phyloP scores from a whole-genome alignment of 2,888 invertebrate species.

The Trissolcus brochymenae region DNA sequence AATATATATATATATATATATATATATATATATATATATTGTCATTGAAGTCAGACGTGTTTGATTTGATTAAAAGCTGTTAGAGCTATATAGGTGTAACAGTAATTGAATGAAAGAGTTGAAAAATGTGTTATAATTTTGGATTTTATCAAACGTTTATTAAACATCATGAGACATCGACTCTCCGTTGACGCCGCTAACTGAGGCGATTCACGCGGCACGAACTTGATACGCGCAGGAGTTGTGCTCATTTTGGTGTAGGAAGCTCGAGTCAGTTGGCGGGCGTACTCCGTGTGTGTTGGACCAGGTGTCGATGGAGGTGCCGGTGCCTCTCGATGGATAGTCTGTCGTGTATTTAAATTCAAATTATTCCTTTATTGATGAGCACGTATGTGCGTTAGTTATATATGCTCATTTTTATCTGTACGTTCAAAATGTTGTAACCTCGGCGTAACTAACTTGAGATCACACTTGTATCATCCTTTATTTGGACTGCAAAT shows the following conservation, averaged over 20 bases:
- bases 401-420: neutral
- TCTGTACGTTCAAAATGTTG: neutral
- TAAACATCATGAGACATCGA: too few species aligned
- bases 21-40: too few species aligned
- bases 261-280: slow-evolving; percentile 19
- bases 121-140: too few species aligned
- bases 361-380: slow-evolving; percentile 3
- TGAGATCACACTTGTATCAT: neutral
- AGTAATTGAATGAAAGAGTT: too few species aligned
- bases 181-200: neutral
- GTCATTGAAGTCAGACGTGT: too few species aligned
- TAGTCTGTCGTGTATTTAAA: slow-evolving; percentile 1
- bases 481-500: neutral
- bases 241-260: slow-evolving; percentile 16
- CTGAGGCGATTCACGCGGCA: neutral
- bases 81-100: too few species aligned
- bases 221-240: slow-evolving; percentile 19
- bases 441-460: neutral
- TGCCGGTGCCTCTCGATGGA: slow-evolving; percentile 10
- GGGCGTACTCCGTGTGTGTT: slow-evolving; percentile 27
- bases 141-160: too few species aligned
- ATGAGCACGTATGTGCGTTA: slow-evolving; percentile 11
- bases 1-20: too few species aligned
- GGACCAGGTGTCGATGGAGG: neutral
- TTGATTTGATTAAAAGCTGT: too few species aligned